A percentile compares a stretch with the other conserved stretches of the same genome.
phyloP scores from a whole-genome alignment of 1,140 invertebrate species.

The Drosophila tsacasi region DNA sequence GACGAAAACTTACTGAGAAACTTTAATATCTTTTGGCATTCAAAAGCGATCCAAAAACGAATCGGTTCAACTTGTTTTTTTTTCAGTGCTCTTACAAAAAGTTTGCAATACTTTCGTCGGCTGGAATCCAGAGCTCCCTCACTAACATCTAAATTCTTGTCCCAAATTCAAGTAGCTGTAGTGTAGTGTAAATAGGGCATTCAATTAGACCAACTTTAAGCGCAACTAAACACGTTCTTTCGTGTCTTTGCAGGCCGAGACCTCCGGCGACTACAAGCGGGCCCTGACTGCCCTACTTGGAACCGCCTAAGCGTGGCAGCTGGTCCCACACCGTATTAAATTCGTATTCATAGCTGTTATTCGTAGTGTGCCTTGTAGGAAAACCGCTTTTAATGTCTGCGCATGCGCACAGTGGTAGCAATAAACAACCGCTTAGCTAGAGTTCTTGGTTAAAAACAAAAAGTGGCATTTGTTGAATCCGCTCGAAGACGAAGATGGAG shows the following conservation, averaged over 20 bases:
- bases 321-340: slow-evolving; percentile 5
- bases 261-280: slow-evolving; percentile 91
- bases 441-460: slow-evolving; percentile 7
- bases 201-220: background rate
- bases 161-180: background rate
- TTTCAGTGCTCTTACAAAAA: too few species aligned
- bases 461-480: background rate
- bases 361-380: slow-evolving; percentile 59
- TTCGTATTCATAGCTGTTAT: slow-evolving; percentile 43
- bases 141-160: background rate
- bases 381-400: slow-evolving; percentile 60
- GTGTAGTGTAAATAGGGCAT: slow-evolving; percentile 21
- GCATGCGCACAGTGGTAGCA: slow-evolving; percentile 56
- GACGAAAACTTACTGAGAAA: background rate
- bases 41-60: too few species aligned
- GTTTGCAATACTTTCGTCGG: too few species aligned
- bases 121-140: background rate
- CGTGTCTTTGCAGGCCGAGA: slow-evolving; percentile 88
- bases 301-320: slow-evolving; percentile 50
- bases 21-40: too few species aligned
- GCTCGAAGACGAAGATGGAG: background rate
- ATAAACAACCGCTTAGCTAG: slow-evolving; percentile 55
- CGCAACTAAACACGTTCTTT: background rate
- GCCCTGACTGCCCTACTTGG: slow-evolving; percentile 88
- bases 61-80: too few species aligned